phyloP scores from a whole-genome alignment of 2,888 invertebrate genomes.

The Scaptomyza caliginosa region DNA sequence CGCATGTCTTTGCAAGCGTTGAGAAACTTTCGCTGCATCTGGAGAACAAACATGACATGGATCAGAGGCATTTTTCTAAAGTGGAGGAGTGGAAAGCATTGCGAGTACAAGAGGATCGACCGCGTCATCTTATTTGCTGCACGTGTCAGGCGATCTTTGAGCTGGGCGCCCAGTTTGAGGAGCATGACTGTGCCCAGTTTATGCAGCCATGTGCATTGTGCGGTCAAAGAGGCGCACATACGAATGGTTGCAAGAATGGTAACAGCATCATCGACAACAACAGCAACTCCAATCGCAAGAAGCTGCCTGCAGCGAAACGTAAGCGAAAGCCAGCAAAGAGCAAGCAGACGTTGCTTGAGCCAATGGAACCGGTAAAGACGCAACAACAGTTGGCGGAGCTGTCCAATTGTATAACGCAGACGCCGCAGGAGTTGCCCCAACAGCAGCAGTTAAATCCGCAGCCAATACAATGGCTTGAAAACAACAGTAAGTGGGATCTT shows the following conservation, averaged over 20 bases:
- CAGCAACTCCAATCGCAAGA: constrained; percentile 29
- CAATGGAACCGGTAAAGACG: background rate
- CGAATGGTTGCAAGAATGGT: constrained; percentile 79
- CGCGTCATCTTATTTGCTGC: constrained; percentile 92
- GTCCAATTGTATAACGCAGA: background rate
- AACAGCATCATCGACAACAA: constrained; percentile 28
- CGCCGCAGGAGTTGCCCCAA: background rate
- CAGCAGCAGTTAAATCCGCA: background rate
- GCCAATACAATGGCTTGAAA: constrained; percentile 9
- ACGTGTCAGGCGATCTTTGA: constrained; percentile 91
- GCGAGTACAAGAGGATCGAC: constrained; percentile 85
- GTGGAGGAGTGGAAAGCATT: constrained; percentile 85
- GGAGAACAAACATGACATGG: constrained; percentile 90
- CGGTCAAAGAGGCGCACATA: constrained; percentile 82
- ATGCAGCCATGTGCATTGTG: constrained; percentile 82
- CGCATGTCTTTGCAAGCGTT: constrained; percentile 92
- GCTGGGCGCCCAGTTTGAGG: constrained; percentile 90
- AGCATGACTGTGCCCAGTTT: constrained; percentile 87
- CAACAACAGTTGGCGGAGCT: background rate
- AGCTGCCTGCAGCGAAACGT: constrained; percentile 11
- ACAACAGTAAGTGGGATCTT: constrained; percentile 49
- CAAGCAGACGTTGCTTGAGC: constrained; percentile 7
- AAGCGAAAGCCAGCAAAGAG: constrained; percentile 25
- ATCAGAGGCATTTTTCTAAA: constrained; percentile 88
- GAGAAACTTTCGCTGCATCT: constrained; percentile 92